A percentile compares a stretch with the other conserved stretches of the same genome.
These are phyloP conservation scores for Sesamia nonagrioides DNA, from an alignment of 1,140 invertebrate species.

Conservation along the genomic window DNA sequence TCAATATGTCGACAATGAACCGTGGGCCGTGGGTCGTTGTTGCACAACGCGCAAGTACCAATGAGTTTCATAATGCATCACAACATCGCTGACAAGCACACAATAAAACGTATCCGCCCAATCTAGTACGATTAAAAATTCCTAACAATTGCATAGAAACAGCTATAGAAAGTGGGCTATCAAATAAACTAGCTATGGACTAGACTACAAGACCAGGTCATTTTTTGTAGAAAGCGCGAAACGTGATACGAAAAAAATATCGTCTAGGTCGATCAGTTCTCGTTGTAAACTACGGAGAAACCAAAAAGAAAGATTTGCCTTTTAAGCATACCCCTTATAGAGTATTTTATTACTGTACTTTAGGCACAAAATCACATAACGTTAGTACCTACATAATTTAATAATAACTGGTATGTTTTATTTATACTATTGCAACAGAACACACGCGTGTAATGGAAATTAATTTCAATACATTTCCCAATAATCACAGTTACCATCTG, in stretches of 20 bases:
- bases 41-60: slow-evolving; percentile 64
- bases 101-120: slow-evolving; percentile 31
- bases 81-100: slow-evolving; percentile 22
- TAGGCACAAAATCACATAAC: not conserved
- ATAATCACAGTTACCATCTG: slow-evolving; percentile 36
- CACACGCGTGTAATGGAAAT: slow-evolving; percentile 31
- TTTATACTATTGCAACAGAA: slow-evolving; percentile 26
- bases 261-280: slow-evolving; percentile 46
- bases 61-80: slow-evolving; percentile 28
- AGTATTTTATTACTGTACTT: not conserved
- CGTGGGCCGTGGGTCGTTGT: slow-evolving; percentile 62
- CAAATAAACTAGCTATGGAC: slow-evolving; percentile 32
- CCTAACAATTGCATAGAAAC: slow-evolving; percentile 28
- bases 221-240: slow-evolving; percentile 53
- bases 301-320: slow-evolving; percentile 25
- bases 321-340: not conserved
- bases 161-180: slow-evolving; percentile 46
- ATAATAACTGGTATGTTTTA: not conserved
- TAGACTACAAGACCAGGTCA: slow-evolving; percentile 47
- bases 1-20: slow-evolving; percentile 78
- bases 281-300: slow-evolving; percentile 24
- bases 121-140: slow-evolving; percentile 33
- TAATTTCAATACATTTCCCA: slow-evolving; percentile 44
- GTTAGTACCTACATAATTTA: slow-evolving; percentile 9
- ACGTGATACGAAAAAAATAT: slow-evolving; percentile 50